These are phyloP conservation scores for Selene dorsalis DNA, from an alignment of 2,797 vertebrate genomes.

Conservation along the genomic window DNA sequence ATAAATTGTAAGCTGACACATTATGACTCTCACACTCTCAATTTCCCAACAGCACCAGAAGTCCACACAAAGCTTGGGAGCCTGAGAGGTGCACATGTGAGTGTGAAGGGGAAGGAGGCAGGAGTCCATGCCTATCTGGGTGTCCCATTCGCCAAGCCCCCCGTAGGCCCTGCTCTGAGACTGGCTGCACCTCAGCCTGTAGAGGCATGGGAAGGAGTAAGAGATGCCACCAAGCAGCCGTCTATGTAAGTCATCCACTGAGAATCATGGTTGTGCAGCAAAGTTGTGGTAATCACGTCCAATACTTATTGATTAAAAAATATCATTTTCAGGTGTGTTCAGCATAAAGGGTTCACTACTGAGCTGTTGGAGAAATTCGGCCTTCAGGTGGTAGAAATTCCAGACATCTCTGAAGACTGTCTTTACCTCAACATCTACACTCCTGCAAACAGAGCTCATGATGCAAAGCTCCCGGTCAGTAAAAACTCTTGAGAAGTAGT, in stretches of 20 bases:
- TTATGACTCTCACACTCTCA: neutral
- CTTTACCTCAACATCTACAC: constrained; percentile 86
- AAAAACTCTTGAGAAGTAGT: neutral
- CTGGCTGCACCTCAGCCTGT: constrained; percentile 77
- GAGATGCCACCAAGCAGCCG: constrained; percentile 78
- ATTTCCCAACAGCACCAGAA: constrained; percentile 58
- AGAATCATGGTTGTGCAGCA: neutral
- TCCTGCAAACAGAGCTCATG: constrained; percentile 70
- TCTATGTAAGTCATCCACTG: constrained; percentile 66
- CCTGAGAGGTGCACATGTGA: constrained; percentile 75
- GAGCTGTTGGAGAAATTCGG: accelerated
- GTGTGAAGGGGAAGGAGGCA: constrained; percentile 76
- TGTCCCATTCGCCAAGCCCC: constrained; percentile 83
- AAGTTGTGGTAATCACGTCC: neutral
- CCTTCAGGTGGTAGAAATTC: accelerated
- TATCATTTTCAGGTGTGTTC: constrained; percentile 76
- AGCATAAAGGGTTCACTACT: neutral
- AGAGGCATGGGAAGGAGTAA: constrained; percentile 78
- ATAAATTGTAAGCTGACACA: neutral
- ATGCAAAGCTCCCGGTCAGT: constrained; percentile 80
- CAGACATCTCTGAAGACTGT: constrained; percentile 84
- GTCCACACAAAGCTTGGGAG: constrained; percentile 76
- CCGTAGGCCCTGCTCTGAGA: constrained; percentile 78
- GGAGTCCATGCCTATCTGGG: constrained; percentile 79
- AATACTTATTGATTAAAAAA: neutral